Conservation (phyloP, 2,888 invertebrate genomes). For the Heliothis peltigera region DNA sequence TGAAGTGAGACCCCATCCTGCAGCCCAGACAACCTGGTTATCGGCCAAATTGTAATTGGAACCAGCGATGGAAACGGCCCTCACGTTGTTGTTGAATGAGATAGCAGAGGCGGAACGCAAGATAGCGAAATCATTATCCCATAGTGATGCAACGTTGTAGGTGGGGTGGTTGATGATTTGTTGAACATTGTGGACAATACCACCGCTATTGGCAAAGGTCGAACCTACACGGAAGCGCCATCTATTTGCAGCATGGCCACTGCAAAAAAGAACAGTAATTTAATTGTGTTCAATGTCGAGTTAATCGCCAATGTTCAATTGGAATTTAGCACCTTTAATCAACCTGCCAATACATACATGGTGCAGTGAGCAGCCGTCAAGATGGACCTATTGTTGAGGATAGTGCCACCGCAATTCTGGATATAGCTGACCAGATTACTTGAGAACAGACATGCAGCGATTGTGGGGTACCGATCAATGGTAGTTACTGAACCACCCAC, state of each 20-base stretch:
- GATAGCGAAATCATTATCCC: constrained; percentile 74
- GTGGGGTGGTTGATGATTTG: constrained; percentile 67
- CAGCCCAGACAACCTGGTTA: constrained; percentile 69
- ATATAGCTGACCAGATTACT: constrained; percentile 47
- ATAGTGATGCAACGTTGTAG: constrained; percentile 63
- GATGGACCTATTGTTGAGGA: constrained; percentile 67
- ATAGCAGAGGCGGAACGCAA: constrained; percentile 63
- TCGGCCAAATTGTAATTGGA: constrained; percentile 68
- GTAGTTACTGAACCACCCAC: constrained; percentile 70
- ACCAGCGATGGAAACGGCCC: constrained; percentile 67
- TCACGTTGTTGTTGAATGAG: constrained; percentile 50
- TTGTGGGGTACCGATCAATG: constrained; percentile 67
- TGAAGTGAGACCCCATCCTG: constrained; percentile 74
- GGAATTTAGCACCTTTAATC: not conserved
- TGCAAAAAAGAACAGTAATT: no score
- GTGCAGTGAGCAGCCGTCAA: constrained; percentile 64
- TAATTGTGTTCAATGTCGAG: no score
- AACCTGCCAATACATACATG: constrained; percentile 18
- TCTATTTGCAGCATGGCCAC: constrained; percentile 56
- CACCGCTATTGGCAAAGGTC: constrained; percentile 71
- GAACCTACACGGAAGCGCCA: constrained; percentile 76
- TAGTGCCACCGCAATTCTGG: constrained; percentile 70
- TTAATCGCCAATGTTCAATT: not conserved
- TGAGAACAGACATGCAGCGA: constrained; percentile 62
- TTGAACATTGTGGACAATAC: constrained; percentile 56